Evolutionary conservation across 2,113 vertebrate species (phyloP).

Genomic region (Sylvietta virens): DNA sequence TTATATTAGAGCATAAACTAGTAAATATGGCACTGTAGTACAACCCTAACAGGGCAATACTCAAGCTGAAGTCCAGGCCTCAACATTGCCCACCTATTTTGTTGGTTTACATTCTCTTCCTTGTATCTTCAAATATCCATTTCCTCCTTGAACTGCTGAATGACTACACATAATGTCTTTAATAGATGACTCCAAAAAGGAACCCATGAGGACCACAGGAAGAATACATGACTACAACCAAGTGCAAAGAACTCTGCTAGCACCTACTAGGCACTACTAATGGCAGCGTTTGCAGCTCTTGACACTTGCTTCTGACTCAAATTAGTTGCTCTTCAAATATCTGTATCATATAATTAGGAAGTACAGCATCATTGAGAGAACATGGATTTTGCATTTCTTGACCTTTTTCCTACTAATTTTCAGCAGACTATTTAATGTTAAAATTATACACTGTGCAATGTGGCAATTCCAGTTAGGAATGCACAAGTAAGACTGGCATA

Average conservation of each 20-base stretch:
- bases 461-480: neutral
- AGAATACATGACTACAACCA: neutral
- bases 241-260: neutral
- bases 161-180: neutral
- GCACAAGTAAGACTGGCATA: neutral
- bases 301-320: neutral
- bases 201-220: neutral
- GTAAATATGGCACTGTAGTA: neutral
- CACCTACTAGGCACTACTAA: neutral
- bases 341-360: neutral
- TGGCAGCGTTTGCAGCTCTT: neutral
- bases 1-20: neutral
- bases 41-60: neutral
- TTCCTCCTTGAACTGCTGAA: neutral
- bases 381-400: conserved; percentile 39
- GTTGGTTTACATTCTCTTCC: neutral
- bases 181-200: neutral
- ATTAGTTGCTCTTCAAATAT: neutral
- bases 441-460: neutral
- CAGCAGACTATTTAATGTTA: neutral
- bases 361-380: neutral
- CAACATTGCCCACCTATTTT: neutral
- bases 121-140: neutral
- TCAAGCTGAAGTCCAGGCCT: neutral
- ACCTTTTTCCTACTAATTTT: conserved; percentile 48